phyloP scores from a whole-genome alignment of 2,888 invertebrate genomes.

The Pardosa pseudoannulata region DNA sequence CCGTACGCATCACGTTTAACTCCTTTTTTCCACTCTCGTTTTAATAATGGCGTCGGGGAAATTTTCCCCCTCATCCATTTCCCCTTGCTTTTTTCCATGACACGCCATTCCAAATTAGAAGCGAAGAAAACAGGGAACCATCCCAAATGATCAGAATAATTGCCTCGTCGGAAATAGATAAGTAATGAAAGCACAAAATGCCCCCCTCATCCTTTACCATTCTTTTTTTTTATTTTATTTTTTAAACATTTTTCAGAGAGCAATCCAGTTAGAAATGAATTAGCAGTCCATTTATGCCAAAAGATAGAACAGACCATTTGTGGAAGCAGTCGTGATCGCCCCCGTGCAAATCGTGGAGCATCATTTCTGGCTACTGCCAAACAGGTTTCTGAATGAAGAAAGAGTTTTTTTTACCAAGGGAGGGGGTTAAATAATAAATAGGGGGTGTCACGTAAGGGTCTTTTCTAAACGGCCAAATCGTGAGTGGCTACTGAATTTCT shows the following conservation, averaged over 20 bases:
- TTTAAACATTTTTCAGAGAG: not conserved
- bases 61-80: not conserved
- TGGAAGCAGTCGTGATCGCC: slow-evolving; percentile 40
- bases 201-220: not conserved
- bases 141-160: slow-evolving; percentile 12
- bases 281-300: slow-evolving; percentile 44
- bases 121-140: not conserved
- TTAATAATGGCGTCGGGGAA: not conserved
- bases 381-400: not conserved
- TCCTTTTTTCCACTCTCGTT: not conserved
- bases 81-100: not conserved
- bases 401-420: too few relatives aligned
- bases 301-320: not conserved
- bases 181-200: not conserved
- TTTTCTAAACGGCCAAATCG: slow-evolving; percentile 19
- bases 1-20: not conserved
- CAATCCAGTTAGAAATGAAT: slow-evolving; percentile 42
- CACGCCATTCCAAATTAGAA: not conserved
- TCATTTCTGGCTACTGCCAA: not conserved
- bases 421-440: slow-evolving; percentile 1
- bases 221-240: too few relatives aligned
- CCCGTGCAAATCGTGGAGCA: slow-evolving; percentile 45
- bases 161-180: not conserved
- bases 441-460: not conserved
- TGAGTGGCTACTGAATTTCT: slow-evolving; percentile 44